Evolutionary conservation across 2,888 invertebrate species (phyloP), one percentile per base, ranked within the genome.

Genomic region (Lasioglossum figueresi): DNA sequence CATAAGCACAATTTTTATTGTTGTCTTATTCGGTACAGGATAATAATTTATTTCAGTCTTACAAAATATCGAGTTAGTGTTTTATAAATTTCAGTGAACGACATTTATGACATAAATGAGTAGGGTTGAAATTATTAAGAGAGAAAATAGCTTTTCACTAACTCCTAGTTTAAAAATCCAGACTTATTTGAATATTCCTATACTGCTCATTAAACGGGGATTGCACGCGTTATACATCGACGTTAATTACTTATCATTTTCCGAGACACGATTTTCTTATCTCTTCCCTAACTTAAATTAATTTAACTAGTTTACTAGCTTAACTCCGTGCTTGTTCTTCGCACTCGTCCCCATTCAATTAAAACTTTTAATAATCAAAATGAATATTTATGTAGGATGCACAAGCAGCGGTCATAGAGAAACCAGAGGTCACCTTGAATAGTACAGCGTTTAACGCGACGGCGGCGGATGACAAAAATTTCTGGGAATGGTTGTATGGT

Each of bases 401-500:
- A 10, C 56, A 66, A 66, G 8, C 66, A 37, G 27, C 77, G 3
- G 16, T 59, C 14, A 12, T 37, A 4, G 23, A 27, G 4, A 37
- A 59, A 27, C 75, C 34, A 45, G 70, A 10, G 14, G 10, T 37
- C 23, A 78, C 2, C 16, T 45, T 45, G 10, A 78, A 78, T 19
- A 31, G 3, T 43, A 83, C 74, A 66, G 14, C 5, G 27, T 71
- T 23, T 40, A 80, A 75, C 45, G 31, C 59, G 70, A 52, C 77
- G 31, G 10, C 16, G 1, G 12, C 19, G 16, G 80, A 86, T 10
- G 92, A 92, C 27, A 92, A 92, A 84, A 88, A 88, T 79, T 92
- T 94, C 71, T 88, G 95, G 71, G 96, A 96, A 0, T 96, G 96
- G 96, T 91, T 96, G 76, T 91, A 86, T 52, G 93, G 93, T 70